Percentiles rank a stretch among this genome's conserved stretches.
Evolutionary conservation across 2,113 vertebrate species (phyloP).

Genomic region (Pardalotus punctatus): DNA sequence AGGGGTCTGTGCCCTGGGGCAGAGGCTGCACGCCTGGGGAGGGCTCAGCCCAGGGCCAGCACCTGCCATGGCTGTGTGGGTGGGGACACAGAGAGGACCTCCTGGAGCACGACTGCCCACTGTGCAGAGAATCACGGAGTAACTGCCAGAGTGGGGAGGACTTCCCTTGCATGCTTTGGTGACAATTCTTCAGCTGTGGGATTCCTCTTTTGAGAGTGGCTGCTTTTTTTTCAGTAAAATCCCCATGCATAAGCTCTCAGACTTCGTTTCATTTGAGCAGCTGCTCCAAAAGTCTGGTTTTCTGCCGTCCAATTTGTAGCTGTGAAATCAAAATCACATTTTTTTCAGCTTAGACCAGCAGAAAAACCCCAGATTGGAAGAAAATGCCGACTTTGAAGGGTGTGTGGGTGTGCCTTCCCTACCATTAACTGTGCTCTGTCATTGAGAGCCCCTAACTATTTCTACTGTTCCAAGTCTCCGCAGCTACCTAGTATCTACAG

Average conservation of each 20-base stretch:
- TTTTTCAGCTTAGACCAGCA: neutral
- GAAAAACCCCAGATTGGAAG: neutral
- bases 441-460: neutral
- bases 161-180: neutral
- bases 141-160: rapidly evolving
- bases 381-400: neutral
- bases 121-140: rapidly evolving
- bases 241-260: neutral
- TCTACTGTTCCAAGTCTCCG: neutral
- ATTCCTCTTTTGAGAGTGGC: neutral
- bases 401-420: neutral
- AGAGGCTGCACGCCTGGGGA: rapidly evolving
- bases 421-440: neutral
- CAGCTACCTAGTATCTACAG: neutral
- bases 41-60: neutral
- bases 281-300: neutral
- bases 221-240: neutral
- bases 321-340: neutral
- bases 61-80: rapidly evolving
- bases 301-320: neutral
- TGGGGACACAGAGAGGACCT: rapidly evolving
- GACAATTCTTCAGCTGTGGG: neutral
- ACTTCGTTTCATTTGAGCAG: neutral
- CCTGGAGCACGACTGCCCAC: rapidly evolving
- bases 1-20: rapidly evolving